phyloP scores from a whole-genome alignment of 2,888 invertebrate genomes.

The Thelaira solivaga region DNA sequence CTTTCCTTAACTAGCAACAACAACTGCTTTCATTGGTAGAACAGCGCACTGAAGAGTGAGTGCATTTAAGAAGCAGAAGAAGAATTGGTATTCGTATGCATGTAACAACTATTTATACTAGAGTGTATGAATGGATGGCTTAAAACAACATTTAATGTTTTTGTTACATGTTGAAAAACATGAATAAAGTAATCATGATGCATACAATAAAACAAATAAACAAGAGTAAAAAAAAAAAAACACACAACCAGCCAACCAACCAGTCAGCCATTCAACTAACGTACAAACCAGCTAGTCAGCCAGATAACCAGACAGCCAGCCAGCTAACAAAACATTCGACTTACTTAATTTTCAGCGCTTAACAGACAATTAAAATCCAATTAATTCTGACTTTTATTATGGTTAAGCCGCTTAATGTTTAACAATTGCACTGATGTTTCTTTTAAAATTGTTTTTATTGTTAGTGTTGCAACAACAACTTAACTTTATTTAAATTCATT shows the following conservation, averaged over 20 bases:
- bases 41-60: neutral
- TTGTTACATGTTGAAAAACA: constrained; percentile 56
- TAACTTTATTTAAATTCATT: constrained; percentile 55
- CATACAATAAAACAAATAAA: constrained; percentile 28
- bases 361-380: constrained; percentile 77
- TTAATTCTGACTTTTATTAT: constrained; percentile 78
- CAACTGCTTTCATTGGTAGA: neutral
- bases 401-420: constrained; percentile 72
- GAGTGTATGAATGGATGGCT: constrained; percentile 42
- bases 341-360: constrained; percentile 67
- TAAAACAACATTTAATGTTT: constrained; percentile 33
- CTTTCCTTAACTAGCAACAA: constrained; percentile 32
- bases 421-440: constrained; percentile 60
- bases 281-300: neutral
- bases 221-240: no score
- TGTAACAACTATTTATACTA: constrained; percentile 11
- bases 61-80: neutral
- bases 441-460: constrained; percentile 31
- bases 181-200: constrained; percentile 60
- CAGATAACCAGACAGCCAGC: constrained; percentile 1
- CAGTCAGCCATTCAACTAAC: neutral
- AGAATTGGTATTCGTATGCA: constrained; percentile 32
- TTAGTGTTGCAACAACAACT: constrained; percentile 2
- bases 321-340: constrained; percentile 50
- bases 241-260: neutral